phyloP scores from a whole-genome alignment of 2,113 vertebrate genomes.

The Mus pahari region DNA sequence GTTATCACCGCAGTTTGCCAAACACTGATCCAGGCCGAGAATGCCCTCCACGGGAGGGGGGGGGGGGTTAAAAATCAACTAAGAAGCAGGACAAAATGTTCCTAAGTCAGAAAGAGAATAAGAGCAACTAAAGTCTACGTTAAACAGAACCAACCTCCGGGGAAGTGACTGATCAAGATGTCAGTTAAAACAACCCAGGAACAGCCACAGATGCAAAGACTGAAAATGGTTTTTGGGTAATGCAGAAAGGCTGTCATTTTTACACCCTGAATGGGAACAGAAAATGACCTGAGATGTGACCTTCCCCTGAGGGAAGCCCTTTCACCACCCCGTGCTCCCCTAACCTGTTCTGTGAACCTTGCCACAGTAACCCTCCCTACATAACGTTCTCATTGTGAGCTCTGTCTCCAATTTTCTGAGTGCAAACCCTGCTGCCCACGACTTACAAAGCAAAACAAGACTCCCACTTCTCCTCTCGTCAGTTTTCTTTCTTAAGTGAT shows the following conservation, averaged over 20 bases:
- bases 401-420: not conserved
- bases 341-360: not conserved
- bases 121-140: not conserved
- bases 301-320: not conserved
- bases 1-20: not conserved
- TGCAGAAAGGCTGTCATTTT: not conserved
- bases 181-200: not conserved
- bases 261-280: not conserved
- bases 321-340: fast-evolving
- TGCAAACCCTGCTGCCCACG: not conserved
- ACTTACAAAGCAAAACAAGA: not conserved
- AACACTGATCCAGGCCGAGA: constrained; percentile 20
- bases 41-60: fast-evolving
- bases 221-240: not conserved
- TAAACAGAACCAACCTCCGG: not conserved
- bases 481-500: not conserved
- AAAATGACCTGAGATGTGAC: not conserved
- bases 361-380: not conserved
- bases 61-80: fast-evolving
- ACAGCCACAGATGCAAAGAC: not conserved
- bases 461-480: not conserved
- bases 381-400: not conserved
- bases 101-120: not conserved
- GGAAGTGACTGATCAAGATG: not conserved
- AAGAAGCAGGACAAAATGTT: not conserved